These are phyloP conservation scores for Sphyrna mokarran DNA, from an alignment of 2,113 vertebrate species.

Conservation along the genomic window DNA sequence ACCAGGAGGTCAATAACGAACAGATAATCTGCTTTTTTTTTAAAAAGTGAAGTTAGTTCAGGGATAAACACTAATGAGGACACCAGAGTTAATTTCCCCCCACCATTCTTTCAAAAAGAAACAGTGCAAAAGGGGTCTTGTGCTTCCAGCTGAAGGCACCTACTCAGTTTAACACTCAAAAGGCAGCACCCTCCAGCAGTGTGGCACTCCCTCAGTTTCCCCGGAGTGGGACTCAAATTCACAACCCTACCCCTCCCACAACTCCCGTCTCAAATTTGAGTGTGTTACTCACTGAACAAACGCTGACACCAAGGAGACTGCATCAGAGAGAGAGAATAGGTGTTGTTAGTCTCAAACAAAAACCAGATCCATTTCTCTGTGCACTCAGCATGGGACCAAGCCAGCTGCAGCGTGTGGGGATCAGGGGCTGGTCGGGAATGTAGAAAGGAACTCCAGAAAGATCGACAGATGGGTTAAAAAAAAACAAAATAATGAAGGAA, in stretches of 20 bases:
- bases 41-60: neutral
- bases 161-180: neutral
- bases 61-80: neutral
- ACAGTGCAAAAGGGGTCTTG: neutral
- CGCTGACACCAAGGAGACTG: neutral
- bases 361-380: neutral
- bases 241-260: neutral
- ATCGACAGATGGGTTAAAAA: slow-evolving; percentile 44
- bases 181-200: neutral
- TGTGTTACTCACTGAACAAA: neutral
- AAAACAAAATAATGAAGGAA: neutral
- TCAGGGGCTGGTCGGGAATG: neutral
- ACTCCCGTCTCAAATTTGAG: no score
- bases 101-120: neutral
- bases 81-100: neutral
- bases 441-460: slow-evolving; percentile 39
- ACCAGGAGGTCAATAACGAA: neutral
- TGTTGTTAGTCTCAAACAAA: neutral
- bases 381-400: neutral
- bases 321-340: neutral
- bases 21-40: neutral
- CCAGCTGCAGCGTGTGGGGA: neutral
- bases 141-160: no score
- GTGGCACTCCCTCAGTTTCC: neutral
- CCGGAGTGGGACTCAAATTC: neutral